Conservation (phyloP, 1,140 invertebrate species). For the Oncopodura yosiiana region DNA sequence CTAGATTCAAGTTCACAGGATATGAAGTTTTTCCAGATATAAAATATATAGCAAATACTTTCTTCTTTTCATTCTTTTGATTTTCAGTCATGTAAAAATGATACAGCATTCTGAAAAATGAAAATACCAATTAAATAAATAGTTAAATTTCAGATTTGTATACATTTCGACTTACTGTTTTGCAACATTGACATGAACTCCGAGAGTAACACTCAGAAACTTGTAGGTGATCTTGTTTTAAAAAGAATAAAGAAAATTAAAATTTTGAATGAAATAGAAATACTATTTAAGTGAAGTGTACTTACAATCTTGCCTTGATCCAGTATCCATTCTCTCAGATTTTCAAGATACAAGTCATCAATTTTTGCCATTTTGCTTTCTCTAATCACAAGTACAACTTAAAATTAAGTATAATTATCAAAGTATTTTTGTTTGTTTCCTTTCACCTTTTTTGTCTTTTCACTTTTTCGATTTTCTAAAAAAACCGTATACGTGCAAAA, state of each 20-base stretch:
- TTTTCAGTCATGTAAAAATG: constrained; percentile 12
- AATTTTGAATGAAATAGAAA: neutral
- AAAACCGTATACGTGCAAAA: too few relatives aligned
- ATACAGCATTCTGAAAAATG: constrained; percentile 30
- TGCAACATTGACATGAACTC: constrained; percentile 34
- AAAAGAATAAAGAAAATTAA: neutral
- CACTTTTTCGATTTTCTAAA: too few relatives aligned
- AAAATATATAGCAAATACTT: constrained; percentile 22
- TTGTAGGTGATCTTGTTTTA: constrained; percentile 34
- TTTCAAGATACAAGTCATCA: constrained; percentile 24
- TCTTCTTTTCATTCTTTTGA: constrained; percentile 13
- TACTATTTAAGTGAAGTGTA: neutral
- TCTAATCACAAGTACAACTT: too few relatives aligned
- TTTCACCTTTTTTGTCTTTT: too few relatives aligned
- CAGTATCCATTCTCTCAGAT: constrained; percentile 24
- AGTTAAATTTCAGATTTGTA: neutral
- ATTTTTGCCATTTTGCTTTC: neutral
- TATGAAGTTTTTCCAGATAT: constrained; percentile 13
- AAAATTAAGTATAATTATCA: too few relatives aligned
- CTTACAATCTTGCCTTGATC: constrained; percentile 32
- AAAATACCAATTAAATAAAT: neutral
- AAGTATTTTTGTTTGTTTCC: too few relatives aligned
- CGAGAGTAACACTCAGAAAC: constrained; percentile 27
- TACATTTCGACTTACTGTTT: constrained; percentile 31
- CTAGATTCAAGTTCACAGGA: neutral